These are phyloP conservation scores for Fopius arisanus DNA, from an alignment of 1,140 invertebrate genomes.

Conservation along the genomic window DNA sequence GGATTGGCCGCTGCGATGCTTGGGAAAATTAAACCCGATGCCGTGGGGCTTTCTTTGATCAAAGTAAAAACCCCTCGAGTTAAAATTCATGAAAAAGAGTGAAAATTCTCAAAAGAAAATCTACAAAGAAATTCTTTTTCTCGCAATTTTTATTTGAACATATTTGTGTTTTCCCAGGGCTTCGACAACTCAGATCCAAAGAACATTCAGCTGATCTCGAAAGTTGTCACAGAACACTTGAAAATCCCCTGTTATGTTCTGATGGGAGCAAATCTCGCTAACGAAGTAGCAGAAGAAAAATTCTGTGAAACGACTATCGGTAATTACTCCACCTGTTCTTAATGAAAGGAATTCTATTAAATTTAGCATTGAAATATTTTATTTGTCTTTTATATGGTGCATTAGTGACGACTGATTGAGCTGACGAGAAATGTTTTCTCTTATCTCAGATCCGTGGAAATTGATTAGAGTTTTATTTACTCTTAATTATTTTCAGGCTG, in stretches of 20 bases:
- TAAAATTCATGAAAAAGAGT: not conserved
- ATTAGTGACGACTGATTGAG: no score
- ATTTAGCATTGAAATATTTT: no score
- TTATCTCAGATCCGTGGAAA: not conserved
- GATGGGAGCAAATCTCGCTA: conserved; percentile 88
- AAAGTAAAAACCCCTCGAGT: conserved; percentile 69
- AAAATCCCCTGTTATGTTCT: conserved; percentile 78
- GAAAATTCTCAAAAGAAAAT: no score
- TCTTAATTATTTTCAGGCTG: conserved; percentile 61
- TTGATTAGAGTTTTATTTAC: not conserved
- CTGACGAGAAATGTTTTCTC: not conserved
- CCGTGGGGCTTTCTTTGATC: conserved; percentile 80
- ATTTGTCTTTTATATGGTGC: no score
- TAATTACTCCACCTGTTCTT: conserved; percentile 43
- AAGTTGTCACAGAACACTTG: conserved; percentile 74
- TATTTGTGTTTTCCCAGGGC: conserved; percentile 65
- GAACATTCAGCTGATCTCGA: conserved; percentile 78
- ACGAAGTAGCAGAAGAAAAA: conserved; percentile 78
- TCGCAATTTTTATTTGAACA: not conserved
- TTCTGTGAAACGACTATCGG: conserved; percentile 90
- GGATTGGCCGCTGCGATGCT: conserved; percentile 71
- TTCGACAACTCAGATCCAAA: conserved; percentile 72
- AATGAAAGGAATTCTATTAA: no score
- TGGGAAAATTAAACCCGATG: conserved; percentile 75
- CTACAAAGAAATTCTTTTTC: not conserved